Evolutionary conservation across 2,113 vertebrate species (phyloP), one percentile per base, ranked within the genome.

Genomic region (Circaetus gallicus): DNA sequence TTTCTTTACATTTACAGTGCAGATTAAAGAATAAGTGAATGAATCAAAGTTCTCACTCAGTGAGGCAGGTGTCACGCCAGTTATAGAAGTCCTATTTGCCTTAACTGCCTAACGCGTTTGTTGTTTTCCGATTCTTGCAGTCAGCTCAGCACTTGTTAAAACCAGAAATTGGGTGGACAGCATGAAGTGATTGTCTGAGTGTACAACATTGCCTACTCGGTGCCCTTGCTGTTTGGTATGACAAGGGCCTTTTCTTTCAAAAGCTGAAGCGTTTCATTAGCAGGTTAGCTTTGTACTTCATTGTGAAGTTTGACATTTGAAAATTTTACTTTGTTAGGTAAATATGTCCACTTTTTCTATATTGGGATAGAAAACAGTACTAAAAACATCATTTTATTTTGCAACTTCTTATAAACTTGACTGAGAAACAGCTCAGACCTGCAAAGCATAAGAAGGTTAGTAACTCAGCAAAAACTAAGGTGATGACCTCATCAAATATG

Each of bases 51-150:
- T 84, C 29, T 67, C 13, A 2, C 71, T n/a, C 11, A 3, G 38
- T 3, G 36, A 38, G 72, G 67, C 76, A 45, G 76, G 50, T n/a
- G 42, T 42, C 34, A 65, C 3, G 2, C 26, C 42, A 55, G 55
- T 4, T 61, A 4, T 2, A 42, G 8, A 10, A 56, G 63, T 15
- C 53, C 58, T 16, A 2, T 28, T 29, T 66, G 50, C n/a, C 42
- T 22, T 9, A 31, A 43, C 66, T 67, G 40, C 53, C 8, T 13
- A 11, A 36, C 16, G 24, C 0, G 0, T 9, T 9, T 3, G 29
- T 14, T 52, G 53, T 32, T 42, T 61, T 56, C 74, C 4, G 6
- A 2, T 38, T 50, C 74, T 67, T 81, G 36, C 7, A 42, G 29
- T 63, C 87, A 92, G 83, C 80, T 83, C 70, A 42, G 66, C 70